Base-by-base conservation (phyloP, 2,113 vertebrate species). In the Pteronura brasiliensis region DNA sequence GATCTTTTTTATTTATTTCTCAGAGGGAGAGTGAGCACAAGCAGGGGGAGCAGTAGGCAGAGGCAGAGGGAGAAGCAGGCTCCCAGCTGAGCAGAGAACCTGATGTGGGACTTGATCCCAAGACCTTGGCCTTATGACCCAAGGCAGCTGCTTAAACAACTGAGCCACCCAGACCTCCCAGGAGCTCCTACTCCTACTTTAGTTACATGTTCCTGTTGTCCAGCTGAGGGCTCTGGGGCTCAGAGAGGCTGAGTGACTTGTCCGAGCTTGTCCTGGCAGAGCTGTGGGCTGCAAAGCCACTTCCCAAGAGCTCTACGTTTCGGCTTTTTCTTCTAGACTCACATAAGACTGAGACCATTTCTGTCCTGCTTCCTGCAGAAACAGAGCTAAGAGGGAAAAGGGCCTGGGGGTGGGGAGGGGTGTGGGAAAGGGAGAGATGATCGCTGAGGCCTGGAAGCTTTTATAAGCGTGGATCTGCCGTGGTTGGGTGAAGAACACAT, bases 381-480 rank as follows among this genome's bases (percentile, higher is more conserved):
- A 77, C 65, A 49, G 85, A 93, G 86, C 55, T 71, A 82, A 89
- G 55, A 79, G 44, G 63, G 47, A 93, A 96, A 92, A 90, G 86
- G 61, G 61, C 97, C 95, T 61, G 21, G 93, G 92, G 42, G 6
- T 6, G 14, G 25, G 57, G 67, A 92, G 72, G 65, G 69, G 36
- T 31, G 14, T 42, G 81, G 55, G 61, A 39, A 18, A 18, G 27
- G 63, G 65, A 36, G 47, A 81, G 88, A 76, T 74, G 18, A 52
- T 13, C 34, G n/a, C 49, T 0, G 89, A 84, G 95, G 89, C 82
- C 98, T 96, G 95, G 96, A 96, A 93, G 95, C 86, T 93, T 98
- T 97, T 89, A 92, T 47, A 88, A 63, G 87, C 7, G 0, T 39
- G 77, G 39, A 8, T 93, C 86, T 85, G 21, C 49, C 63, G 59